phyloP scores from a whole-genome alignment of 1,140 invertebrate species.

The Mercenaria mercenaria region DNA sequence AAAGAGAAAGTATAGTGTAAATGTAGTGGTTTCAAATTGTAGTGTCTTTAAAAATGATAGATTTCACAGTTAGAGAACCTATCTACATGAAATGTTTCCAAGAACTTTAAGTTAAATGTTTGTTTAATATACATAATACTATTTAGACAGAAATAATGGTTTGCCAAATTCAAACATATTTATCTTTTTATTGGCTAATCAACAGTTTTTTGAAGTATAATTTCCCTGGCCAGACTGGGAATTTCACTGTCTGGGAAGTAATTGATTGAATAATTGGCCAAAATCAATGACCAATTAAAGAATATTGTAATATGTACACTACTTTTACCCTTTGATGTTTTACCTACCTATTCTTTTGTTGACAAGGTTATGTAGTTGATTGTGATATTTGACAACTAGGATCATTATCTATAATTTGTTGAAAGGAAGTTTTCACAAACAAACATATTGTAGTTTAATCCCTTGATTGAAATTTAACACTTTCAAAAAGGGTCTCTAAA shows the following conservation, averaged over 20 bases:
- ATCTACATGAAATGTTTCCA: no score
- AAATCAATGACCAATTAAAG: slow-evolving; percentile 13
- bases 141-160: no score
- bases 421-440: slow-evolving; percentile 45
- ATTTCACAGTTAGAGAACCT: no score
- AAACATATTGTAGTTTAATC: slow-evolving; percentile 56
- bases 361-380: slow-evolving; percentile 21
- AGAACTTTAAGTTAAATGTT: no score
- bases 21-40: no score
- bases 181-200: no score
- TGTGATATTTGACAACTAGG: slow-evolving; percentile 42
- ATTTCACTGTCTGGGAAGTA: slow-evolving; percentile 29
- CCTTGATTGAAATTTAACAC: slow-evolving; percentile 49
- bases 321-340: slow-evolving; percentile 36
- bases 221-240: background rate
- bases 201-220: no score
- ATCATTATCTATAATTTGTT: slow-evolving; percentile 42
- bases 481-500: background rate
- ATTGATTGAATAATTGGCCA: slow-evolving; percentile 36
- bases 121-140: no score
- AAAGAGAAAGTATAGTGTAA: no score
- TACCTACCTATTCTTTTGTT: background rate
- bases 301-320: slow-evolving; percentile 5
- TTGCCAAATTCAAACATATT: no score
- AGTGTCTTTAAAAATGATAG: no score